A percentile compares a stretch with the other conserved stretches of the same genome.
Evolutionary conservation across 2,797 vertebrate genomes (phyloP).

Genomic region (Geotria australis): DNA sequence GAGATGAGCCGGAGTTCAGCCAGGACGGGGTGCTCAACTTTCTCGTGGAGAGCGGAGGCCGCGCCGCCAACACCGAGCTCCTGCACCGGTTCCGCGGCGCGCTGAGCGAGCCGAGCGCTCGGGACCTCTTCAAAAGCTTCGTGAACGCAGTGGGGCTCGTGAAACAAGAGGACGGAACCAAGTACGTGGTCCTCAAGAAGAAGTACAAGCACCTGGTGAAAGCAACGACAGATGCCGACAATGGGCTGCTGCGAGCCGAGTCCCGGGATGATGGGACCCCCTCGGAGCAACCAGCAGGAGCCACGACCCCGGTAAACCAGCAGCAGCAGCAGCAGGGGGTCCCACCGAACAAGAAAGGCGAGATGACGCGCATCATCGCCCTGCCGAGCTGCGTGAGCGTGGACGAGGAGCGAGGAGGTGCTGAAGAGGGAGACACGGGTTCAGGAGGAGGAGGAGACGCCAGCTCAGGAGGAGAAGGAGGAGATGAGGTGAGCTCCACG

Average conservation of each 20-base stretch:
- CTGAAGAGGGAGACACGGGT: too few species aligned
- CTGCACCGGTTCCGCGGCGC: constrained; percentile 32
- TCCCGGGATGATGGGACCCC: not conserved
- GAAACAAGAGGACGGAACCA: constrained; percentile 17
- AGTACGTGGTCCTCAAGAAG: constrained; percentile 29
- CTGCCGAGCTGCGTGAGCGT: too few species aligned
- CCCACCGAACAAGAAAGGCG: too few species aligned
- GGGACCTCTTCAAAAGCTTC: constrained; percentile 49
- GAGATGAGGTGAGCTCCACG: too few species aligned
- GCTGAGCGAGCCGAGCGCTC: constrained; percentile 11
- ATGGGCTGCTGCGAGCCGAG: not conserved
- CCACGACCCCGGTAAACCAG: too few species aligned
- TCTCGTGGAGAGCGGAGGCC: constrained; percentile 24
- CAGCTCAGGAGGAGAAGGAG: too few species aligned
- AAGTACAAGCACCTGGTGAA: constrained; percentile 17
- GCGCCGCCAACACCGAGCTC: constrained; percentile 35
- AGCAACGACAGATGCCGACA: not conserved
- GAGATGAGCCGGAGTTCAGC: constrained; percentile 14
- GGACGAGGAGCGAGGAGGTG: too few species aligned
- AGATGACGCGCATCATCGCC: too few species aligned
- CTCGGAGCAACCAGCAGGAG: too few species aligned
- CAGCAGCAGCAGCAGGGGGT: too few species aligned
- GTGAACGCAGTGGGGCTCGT: constrained; percentile 64
- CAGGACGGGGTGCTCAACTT: constrained; percentile 46
- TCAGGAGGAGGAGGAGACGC: too few species aligned